These are phyloP conservation scores for Lamellibrachia columna DNA, from an alignment of 2,888 invertebrate species.

Conservation along the genomic window DNA sequence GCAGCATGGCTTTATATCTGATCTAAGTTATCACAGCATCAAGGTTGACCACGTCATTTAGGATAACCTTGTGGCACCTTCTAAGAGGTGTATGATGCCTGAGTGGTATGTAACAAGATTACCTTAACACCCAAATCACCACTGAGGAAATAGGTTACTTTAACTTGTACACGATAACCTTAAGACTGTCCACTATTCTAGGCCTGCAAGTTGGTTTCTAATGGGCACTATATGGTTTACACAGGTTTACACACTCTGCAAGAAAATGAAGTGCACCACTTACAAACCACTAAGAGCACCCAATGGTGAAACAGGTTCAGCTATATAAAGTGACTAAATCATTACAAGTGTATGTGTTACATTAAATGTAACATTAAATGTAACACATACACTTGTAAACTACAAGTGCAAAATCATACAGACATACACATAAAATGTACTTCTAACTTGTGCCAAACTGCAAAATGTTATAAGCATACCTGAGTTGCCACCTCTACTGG, in stretches of 20 bases:
- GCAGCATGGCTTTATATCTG: no score
- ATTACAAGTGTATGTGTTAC: background rate
- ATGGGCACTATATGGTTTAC: slow-evolving; percentile 75
- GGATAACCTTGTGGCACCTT: no score
- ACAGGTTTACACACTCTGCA: slow-evolving; percentile 84
- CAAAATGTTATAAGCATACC: background rate
- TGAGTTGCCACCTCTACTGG: background rate
- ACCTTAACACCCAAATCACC: background rate
- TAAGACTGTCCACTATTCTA: background rate
- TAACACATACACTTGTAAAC: background rate
- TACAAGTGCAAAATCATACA: slow-evolving; percentile 17
- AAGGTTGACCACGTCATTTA: no score
- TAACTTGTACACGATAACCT: background rate
- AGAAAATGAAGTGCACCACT: slow-evolving; percentile 87
- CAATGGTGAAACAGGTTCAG: slow-evolving; percentile 96
- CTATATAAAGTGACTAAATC: slow-evolving; percentile 55
- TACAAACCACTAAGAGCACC: slow-evolving; percentile 86
- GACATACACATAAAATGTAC: background rate
- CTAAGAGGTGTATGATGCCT: no score
- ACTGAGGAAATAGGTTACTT: background rate
- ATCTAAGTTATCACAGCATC: no score
- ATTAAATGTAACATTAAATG: background rate
- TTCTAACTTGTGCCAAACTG: no score
- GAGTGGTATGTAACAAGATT: no score
- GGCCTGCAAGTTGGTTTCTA: background rate